Percentiles rank a stretch among this genome's conserved stretches.
Evolutionary conservation across 2,113 vertebrate genomes (phyloP).

Genomic region (Paracanthobrama guichenoti): DNA sequence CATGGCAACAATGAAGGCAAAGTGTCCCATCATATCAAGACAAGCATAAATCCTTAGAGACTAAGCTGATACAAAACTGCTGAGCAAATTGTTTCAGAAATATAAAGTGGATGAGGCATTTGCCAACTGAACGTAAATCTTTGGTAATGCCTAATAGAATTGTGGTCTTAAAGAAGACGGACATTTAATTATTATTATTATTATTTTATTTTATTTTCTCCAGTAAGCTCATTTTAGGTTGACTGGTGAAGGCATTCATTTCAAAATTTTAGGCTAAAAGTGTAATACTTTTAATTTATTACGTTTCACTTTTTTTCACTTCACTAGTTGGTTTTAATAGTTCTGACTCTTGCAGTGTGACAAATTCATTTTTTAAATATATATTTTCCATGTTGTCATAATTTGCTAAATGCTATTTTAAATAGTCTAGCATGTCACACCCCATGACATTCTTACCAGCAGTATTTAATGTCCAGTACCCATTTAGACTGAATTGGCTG

Average conservation of each 20-base stretch:
- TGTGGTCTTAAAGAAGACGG: background rate
- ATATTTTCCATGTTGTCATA: background rate
- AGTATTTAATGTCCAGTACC: background rate
- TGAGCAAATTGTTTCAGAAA: background rate
- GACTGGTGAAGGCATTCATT: background rate
- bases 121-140: background rate
- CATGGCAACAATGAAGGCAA: background rate
- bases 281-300: background rate
- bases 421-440: background rate
- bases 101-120: background rate
- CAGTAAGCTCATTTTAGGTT: background rate
- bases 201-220: no score
- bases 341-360: background rate
- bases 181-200: no score
- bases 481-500: background rate
- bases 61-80: background rate
- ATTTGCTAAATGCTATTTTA: background rate
- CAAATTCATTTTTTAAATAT: background rate
- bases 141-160: background rate
- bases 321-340: background rate
- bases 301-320: background rate
- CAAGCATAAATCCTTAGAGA: background rate
- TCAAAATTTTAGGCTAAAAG: background rate
- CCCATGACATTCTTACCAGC: background rate
- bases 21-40: background rate